Evolutionary conservation across 1,140 invertebrate genomes (phyloP), one percentile per base, ranked within the genome.

Genomic region (Campoletis sonorensis): DNA sequence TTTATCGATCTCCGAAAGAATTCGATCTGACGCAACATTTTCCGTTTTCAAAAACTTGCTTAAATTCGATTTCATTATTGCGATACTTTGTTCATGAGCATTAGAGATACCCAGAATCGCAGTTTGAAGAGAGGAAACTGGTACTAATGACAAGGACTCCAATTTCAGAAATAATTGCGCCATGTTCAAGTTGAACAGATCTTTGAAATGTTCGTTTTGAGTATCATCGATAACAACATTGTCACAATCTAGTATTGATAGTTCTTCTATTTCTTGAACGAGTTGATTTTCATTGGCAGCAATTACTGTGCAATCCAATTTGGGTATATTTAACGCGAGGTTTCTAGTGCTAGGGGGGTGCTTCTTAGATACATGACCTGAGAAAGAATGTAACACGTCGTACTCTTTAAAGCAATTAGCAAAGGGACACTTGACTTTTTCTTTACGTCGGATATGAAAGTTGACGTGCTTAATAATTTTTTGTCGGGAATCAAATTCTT

Each of bases 121-220:
- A 26, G 27, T 76, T 40, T 82, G 81, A 37, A 82, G 45, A 54
- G 78, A 37, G 1, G 81, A 82, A 54, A 61, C 45, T 15, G 72
- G 78, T n/a, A 82, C 4, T 61, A 76, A 23, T 26, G 23, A 61
- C 13, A 13, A 7, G 13, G 40, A 76, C 49, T 76, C 51, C n/a
- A 76, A 37, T 37, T 76, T 76, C 23, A 76, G 37, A 76, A 51
- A 76, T 21, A 76, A 61, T 37, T 76, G 51, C 7, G 73, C 73
- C 13, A 61, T 16, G 8, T 76, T 76, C 51, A 61, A 33, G 15
- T 51, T 8, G 30, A 76, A 76, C 16, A 27, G 27, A 61, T 76
- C 73, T 18, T 10, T n/a, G 16, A 15, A 15, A 76, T 64, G 8
- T 64, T 16, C 11, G n/a, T 64, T 10, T 21, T 64, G n/a, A 23